These are phyloP conservation scores for Caenorhabditis sp. DNA, from an alignment of 2,888 invertebrate species.

Conservation along the genomic window DNA sequence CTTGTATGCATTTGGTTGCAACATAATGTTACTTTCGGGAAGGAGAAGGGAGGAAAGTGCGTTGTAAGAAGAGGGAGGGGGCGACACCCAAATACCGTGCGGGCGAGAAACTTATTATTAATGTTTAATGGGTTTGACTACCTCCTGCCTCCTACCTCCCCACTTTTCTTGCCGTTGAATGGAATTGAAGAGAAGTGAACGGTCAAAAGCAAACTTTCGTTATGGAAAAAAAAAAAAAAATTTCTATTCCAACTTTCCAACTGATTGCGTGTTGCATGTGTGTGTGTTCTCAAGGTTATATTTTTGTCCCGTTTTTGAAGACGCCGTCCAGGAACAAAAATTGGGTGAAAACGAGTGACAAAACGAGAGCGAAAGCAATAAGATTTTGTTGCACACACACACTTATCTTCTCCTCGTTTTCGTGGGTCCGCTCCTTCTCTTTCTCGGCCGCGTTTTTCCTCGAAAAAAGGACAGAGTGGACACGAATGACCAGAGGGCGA, in stretches of 20 bases:
- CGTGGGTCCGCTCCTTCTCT: too few species aligned
- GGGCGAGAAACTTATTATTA: conserved; percentile 63
- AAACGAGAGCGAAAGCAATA: conserved; percentile 32
- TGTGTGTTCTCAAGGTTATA: conserved; percentile 1
- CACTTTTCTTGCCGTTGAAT: conserved; percentile 2
- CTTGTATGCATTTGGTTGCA: conserved; percentile 51
- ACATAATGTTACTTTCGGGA: conserved; percentile 55
- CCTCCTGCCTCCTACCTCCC: conserved; percentile 40
- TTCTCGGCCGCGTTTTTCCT: neutral
- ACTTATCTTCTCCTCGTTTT: conserved; percentile 47
- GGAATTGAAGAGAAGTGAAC: neutral
- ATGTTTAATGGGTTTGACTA: conserved; percentile 60
- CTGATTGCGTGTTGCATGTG: conserved; percentile 24
- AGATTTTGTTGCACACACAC: conserved; percentile 64
- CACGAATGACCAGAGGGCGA: conserved; percentile 62
- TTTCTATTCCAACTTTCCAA: too few species aligned
- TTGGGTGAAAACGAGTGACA: conserved; percentile 18
- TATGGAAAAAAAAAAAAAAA: too few species aligned
- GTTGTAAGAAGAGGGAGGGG: conserved; percentile 23
- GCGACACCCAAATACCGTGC: conserved; percentile 2
- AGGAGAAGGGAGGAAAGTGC: conserved; percentile 26
- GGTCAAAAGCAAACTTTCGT: too few species aligned
- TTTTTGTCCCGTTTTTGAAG: neutral
- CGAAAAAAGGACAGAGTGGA: conserved; percentile 37
- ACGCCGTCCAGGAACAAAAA: too few species aligned